These are phyloP conservation scores for Chroicocephalus ridibundus DNA, from an alignment of 2,113 vertebrate genomes.

Conservation along the genomic window DNA sequence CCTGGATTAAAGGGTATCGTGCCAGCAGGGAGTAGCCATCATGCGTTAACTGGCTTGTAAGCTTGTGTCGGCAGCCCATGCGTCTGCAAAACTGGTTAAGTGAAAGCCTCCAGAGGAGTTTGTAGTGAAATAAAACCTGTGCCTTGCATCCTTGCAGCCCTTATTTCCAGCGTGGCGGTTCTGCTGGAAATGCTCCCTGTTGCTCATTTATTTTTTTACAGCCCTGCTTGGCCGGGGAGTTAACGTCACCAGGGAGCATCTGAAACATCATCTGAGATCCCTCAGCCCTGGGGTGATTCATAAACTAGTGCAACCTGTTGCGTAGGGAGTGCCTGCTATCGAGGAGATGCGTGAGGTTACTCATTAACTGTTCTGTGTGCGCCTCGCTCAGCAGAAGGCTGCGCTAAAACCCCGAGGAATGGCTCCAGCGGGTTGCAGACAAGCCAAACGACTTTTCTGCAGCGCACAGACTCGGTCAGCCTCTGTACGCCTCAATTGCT, in stretches of 20 bases:
- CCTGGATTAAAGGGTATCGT: not conserved
- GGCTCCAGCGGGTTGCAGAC: not conserved
- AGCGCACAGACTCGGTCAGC: rapidly evolving
- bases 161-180: rapidly evolving
- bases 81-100: not conserved
- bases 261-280: not conserved
- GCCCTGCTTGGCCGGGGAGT: not conserved
- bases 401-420: not conserved
- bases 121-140: not conserved
- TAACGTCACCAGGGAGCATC: not conserved
- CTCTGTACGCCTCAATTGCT: rapidly evolving
- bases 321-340: constrained; percentile 4
- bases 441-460: not conserved
- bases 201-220: not conserved
- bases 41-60: rapidly evolving
- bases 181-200: not conserved
- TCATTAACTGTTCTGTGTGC: not conserved
- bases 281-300: constrained; percentile 29
- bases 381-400: not conserved
- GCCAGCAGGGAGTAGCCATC: rapidly evolving
- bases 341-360: not conserved
- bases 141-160: not conserved
- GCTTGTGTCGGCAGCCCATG: not conserved
- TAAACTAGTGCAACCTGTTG: constrained; percentile 9
- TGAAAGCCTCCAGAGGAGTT: not conserved